A percentile compares a stretch with the other conserved stretches of the same genome.
Conservation (phyloP, 2,888 invertebrate species). For the Acrobasis suavella region DNA sequence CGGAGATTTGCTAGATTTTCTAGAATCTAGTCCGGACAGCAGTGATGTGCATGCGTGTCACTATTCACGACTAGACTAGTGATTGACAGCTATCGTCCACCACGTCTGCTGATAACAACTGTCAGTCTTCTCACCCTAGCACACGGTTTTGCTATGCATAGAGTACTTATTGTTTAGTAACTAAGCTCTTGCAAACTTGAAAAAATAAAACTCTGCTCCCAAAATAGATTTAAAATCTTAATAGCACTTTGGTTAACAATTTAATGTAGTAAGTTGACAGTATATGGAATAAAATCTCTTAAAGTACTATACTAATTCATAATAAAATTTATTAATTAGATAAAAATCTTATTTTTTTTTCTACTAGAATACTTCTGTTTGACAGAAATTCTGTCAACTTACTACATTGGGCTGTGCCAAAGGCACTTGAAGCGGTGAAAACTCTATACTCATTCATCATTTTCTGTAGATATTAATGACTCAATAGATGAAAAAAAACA, state of each 20-base stretch:
- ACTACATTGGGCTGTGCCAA: slow-evolving; percentile 8
- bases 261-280: slow-evolving; percentile 7
- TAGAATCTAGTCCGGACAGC: too few relatives aligned
- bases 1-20: too few relatives aligned
- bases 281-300: neutral
- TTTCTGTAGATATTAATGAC: neutral
- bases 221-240: neutral
- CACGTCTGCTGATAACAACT: too few relatives aligned
- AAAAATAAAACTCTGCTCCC: neutral
- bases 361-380: slow-evolving; percentile 10
- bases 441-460: neutral
- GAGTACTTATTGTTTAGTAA: neutral
- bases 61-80: too few relatives aligned
- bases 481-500: too few relatives aligned
- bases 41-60: too few relatives aligned
- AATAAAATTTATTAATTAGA: neutral
- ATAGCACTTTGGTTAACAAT: neutral
- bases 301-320: slow-evolving; percentile 3
- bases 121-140: too few relatives aligned
- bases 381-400: slow-evolving; percentile 24
- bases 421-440: neutral
- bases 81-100: too few relatives aligned
- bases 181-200: neutral
- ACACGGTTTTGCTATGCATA: too few relatives aligned
- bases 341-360: neutral